These are phyloP conservation scores for Aradus depressus DNA, from an alignment of 2,888 invertebrate genomes.

Conservation along the genomic window DNA sequence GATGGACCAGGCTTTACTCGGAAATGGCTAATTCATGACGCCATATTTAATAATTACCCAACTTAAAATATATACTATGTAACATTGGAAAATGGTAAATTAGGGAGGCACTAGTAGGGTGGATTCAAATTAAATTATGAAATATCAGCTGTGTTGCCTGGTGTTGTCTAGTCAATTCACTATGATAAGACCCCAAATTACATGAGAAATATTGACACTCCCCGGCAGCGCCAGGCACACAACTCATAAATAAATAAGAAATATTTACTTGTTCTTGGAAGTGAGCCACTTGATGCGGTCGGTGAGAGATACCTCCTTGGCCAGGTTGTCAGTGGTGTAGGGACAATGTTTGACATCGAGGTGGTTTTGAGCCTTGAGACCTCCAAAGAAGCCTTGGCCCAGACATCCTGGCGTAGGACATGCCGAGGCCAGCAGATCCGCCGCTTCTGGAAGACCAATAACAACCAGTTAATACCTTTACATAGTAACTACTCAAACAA, in stretches of 20 bases:
- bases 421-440: conserved; percentile 49
- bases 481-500: not conserved
- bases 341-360: conserved; percentile 62
- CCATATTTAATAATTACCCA: too few species aligned
- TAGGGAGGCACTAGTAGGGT: too few species aligned
- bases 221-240: not conserved
- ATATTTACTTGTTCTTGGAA: not conserved
- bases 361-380: conserved; percentile 63
- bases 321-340: conserved; percentile 50
- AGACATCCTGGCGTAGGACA: conserved; percentile 80
- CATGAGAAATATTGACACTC: too few species aligned
- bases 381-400: conserved; percentile 78
- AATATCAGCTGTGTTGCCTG: too few species aligned
- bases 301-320: conserved; percentile 39
- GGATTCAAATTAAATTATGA: too few species aligned
- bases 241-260: not conserved
- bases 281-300: conserved; percentile 39
- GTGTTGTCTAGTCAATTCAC: too few species aligned
- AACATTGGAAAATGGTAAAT: too few species aligned
- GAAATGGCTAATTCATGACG: too few species aligned
- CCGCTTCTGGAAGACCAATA: conserved; percentile 24
- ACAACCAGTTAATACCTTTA: conserved; percentile 4
- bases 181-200: too few species aligned
- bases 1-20: too few species aligned
- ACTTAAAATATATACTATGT: too few species aligned